A percentile compares a stretch with the other conserved stretches of the same genome.
Conservation (phyloP, 2,113 vertebrate genomes). For the Catharus minimus region DNA sequence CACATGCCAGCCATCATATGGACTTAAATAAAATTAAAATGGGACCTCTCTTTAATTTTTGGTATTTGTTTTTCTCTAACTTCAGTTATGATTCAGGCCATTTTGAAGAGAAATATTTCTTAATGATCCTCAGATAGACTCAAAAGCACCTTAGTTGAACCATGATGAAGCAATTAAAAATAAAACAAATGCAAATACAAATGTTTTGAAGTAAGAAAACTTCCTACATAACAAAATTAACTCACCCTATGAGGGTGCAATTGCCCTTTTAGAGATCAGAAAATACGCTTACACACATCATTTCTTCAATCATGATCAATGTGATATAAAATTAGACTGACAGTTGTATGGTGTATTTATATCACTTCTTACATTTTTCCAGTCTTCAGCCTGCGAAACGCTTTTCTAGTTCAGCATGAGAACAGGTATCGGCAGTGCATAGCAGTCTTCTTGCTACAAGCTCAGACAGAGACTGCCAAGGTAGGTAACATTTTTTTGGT, state of each 20-base stretch:
- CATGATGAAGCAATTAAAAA: not conserved
- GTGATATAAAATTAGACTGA: not conserved
- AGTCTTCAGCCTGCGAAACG: slow-evolving; percentile 84
- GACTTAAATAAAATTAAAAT: not conserved
- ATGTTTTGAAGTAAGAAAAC: not conserved
- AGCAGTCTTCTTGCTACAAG: slow-evolving; percentile 87
- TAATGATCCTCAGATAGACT: not conserved
- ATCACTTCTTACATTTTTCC: not conserved
- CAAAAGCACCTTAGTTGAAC: not conserved
- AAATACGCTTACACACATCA: not conserved
- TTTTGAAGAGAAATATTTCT: not conserved
- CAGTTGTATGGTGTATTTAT: not conserved
- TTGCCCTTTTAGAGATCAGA: not conserved
- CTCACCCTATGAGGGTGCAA: not conserved
- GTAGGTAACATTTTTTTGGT: slow-evolving; percentile 49
- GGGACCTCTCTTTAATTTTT: not conserved
- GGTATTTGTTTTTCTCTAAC: not conserved
- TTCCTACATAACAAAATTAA: not conserved
- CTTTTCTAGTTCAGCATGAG: slow-evolving; percentile 90
- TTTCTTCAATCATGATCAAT: not conserved
- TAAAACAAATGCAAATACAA: not conserved
- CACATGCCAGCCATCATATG: rapidly evolving
- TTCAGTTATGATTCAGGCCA: not conserved
- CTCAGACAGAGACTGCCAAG: slow-evolving; percentile 82
- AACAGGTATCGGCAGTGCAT: slow-evolving; percentile 87